Evolutionary conservation across 2,888 invertebrate genomes (phyloP).

Genomic region (Drosophila nigritarsus): DNA sequence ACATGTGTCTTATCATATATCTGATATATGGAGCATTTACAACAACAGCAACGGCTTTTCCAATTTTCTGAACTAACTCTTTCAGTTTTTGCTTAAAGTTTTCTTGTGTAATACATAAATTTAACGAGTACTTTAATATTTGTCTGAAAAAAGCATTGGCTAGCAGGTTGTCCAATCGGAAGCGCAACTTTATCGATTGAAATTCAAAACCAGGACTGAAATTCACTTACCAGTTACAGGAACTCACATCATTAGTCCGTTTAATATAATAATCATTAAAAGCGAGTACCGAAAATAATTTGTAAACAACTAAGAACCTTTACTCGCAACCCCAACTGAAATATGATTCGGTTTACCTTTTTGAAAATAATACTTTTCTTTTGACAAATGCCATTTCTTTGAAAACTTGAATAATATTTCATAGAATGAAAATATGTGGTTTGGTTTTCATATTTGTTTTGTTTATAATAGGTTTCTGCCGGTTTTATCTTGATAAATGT

Average conservation of each 20-base stretch:
- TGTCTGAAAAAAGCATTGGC: fast-evolving
- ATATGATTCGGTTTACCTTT: neutral
- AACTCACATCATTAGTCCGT: neutral
- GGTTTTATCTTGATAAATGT: constrained; percentile 50
- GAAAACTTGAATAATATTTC: constrained; percentile 5
- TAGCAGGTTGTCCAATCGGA: neutral
- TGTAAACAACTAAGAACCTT: neutral
- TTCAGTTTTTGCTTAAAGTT: neutral
- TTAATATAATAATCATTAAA: neutral
- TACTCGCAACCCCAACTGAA: neutral
- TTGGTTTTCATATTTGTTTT: constrained; percentile 42
- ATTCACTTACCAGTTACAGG: neutral
- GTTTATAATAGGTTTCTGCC: constrained; percentile 30
- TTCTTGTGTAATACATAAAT: fast-evolving
- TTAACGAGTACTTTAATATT: neutral
- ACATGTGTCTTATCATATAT: neutral
- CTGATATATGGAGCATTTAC: too few relatives aligned
- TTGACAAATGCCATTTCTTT: neutral
- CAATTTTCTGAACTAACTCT: neutral
- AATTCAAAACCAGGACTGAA: neutral
- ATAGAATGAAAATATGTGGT: constrained; percentile 22
- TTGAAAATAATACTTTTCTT: neutral
- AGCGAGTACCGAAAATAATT: neutral
- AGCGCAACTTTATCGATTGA: neutral
- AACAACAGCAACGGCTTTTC: too few relatives aligned